Percentiles rank a stretch among this genome's conserved stretches.
phyloP scores from a whole-genome alignment of 2,113 vertebrate species.

The Macrotus californicus region DNA sequence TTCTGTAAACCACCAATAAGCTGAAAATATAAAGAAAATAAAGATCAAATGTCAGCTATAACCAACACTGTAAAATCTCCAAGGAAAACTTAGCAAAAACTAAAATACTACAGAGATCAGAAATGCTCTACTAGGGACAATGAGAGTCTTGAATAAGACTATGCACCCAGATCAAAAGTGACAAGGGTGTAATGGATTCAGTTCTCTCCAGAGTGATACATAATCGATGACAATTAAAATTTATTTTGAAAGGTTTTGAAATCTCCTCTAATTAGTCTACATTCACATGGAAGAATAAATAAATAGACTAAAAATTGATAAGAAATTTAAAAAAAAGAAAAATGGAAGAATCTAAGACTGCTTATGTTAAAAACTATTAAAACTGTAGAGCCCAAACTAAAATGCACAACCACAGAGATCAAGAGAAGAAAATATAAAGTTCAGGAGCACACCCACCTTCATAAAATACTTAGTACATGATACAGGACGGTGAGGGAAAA shows the following conservation, averaged over 20 bases:
- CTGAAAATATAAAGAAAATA: not conserved
- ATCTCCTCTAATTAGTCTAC: not conserved
- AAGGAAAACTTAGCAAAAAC: not conserved
- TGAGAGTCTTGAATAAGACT: not conserved
- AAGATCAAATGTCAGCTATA: not conserved
- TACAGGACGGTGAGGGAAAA: not conserved
- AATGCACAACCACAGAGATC: not conserved
- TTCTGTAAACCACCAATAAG: not conserved
- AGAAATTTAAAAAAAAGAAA: not conserved
- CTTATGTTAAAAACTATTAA: not conserved
- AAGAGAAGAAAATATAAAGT: not conserved
- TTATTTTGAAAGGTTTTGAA: constrained; percentile 16
- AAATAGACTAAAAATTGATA: not conserved
- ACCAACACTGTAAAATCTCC: not conserved
- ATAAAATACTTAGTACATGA: not conserved
- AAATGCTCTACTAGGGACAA: not conserved
- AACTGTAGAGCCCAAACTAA: not conserved
- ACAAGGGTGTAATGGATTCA: not conserved
- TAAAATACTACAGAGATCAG: not conserved
- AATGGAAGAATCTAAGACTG: not conserved
- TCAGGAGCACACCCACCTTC: not conserved
- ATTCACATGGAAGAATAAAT: not conserved
- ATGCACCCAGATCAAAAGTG: not conserved
- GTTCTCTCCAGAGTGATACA: not conserved
- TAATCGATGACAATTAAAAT: not conserved